phyloP scores from a whole-genome alignment of 2,888 invertebrate species.

The Cephus spinipes region DNA sequence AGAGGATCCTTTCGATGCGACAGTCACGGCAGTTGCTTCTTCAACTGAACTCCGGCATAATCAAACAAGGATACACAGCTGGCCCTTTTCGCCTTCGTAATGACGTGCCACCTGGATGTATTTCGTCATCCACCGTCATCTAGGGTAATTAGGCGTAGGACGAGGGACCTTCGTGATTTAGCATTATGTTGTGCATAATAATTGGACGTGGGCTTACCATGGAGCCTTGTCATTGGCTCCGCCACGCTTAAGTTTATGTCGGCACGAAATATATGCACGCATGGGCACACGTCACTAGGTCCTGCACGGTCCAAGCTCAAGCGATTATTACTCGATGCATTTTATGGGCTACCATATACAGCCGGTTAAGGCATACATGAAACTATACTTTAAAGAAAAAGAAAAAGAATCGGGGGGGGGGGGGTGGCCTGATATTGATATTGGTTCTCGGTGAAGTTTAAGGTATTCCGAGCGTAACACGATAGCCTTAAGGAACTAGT shows the following conservation, averaged over 20 bases:
- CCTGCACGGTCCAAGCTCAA: slow-evolving; percentile 15
- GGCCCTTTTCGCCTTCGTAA: no score
- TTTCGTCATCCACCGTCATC: slow-evolving; percentile 1
- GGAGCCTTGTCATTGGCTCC: no score
- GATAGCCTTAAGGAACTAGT: no score
- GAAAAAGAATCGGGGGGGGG: neutral
- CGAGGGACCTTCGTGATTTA: slow-evolving; percentile 35
- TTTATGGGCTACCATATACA: slow-evolving; percentile 36
- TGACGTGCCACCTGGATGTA: neutral
- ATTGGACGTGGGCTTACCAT: slow-evolving; percentile 17
- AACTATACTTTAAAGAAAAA: neutral
- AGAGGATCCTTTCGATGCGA: no score
- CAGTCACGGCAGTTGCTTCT: no score
- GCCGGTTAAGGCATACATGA: slow-evolving; percentile 23
- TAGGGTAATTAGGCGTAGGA: slow-evolving; percentile 42
- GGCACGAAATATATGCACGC: neutral
- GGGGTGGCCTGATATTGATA: no score
- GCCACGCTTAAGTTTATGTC: no score
- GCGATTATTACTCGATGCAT: slow-evolving; percentile 35
- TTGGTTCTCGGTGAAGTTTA: no score
- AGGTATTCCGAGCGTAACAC: no score
- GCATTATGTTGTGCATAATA: slow-evolving; percentile 34
- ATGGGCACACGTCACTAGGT: neutral
- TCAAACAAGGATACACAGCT: no score
- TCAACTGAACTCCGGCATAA: no score